phyloP scores from a whole-genome alignment of 1,140 invertebrate genomes.

The Steinernema feltiae region DNA sequence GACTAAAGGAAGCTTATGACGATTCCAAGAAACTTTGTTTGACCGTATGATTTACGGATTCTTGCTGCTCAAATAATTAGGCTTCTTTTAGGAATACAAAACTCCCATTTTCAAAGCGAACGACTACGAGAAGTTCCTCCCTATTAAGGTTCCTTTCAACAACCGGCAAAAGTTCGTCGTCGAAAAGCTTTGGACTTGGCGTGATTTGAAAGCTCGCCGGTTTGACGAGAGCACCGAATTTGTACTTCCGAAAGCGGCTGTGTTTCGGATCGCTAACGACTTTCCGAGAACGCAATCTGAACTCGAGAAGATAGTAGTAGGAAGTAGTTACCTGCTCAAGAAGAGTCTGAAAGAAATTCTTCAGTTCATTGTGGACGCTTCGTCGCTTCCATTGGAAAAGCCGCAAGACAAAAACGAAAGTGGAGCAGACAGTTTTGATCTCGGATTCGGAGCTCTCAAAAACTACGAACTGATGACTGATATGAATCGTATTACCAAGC shows the following conservation, averaged over 20 bases:
- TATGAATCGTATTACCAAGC: constrained; percentile 27
- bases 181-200: constrained; percentile 76
- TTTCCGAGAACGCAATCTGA: constrained; percentile 70
- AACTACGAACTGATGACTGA: constrained; percentile 26
- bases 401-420: background rate
- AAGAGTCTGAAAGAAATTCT: constrained; percentile 72
- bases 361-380: constrained; percentile 31
- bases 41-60: background rate
- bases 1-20: background rate
- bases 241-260: constrained; percentile 88
- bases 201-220: constrained; percentile 74
- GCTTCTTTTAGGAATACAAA: constrained; percentile 68
- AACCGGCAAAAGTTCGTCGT: constrained; percentile 77
- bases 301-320: constrained; percentile 82
- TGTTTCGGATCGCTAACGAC: constrained; percentile 78
- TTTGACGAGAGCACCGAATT: constrained; percentile 88
- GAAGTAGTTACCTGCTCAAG: constrained; percentile 84
- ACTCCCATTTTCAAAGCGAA: constrained; percentile 72
- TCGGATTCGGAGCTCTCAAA: background rate
- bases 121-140: constrained; percentile 69
- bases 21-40: background rate
- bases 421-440: background rate
- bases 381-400: constrained; percentile 20
- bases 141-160: constrained; percentile 75
- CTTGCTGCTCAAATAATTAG: too few species aligned